phyloP scores from a whole-genome alignment of 2,888 invertebrate species.

The Uropetala carovei region DNA sequence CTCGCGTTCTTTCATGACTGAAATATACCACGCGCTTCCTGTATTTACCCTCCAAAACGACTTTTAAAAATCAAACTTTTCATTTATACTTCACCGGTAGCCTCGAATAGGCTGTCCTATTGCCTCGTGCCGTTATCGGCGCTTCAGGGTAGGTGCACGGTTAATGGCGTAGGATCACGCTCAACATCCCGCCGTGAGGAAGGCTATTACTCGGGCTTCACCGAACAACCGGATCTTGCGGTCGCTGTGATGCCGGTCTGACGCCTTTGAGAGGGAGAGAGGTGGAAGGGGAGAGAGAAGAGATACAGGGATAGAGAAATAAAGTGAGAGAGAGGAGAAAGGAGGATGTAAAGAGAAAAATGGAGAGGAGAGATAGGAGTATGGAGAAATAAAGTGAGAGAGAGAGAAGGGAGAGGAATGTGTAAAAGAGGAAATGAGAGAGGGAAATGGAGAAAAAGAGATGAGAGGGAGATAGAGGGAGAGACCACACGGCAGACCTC shows the following conservation, averaged over 20 bases:
- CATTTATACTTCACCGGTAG: not conserved
- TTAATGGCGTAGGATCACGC: slow-evolving; percentile 14
- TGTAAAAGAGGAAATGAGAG: not conserved
- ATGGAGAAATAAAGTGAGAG: not conserved
- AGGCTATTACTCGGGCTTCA: not conserved
- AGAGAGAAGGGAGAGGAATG: not conserved
- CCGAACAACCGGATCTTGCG: slow-evolving; percentile 18
- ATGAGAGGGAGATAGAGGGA: not conserved
- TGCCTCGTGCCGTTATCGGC: not conserved
- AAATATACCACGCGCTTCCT: too few species aligned
- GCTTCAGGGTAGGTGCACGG: not conserved
- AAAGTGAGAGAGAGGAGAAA: too few species aligned
- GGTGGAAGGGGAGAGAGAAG: not conserved
- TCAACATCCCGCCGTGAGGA: not conserved
- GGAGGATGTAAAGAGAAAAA: not conserved
- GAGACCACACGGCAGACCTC: not conserved
- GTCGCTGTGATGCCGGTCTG: not conserved
- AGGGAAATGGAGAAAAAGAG: not conserved
- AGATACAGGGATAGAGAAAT: not conserved
- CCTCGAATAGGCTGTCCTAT: not conserved
- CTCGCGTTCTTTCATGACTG: too few species aligned
- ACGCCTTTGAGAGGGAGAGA: not conserved
- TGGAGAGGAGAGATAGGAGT: not conserved
- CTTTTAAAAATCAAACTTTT: not conserved
- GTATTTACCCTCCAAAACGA: too few species aligned